These are phyloP conservation scores for Hydraecia micacea DNA, from an alignment of 2,888 invertebrate genomes.

Conservation along the genomic window DNA sequence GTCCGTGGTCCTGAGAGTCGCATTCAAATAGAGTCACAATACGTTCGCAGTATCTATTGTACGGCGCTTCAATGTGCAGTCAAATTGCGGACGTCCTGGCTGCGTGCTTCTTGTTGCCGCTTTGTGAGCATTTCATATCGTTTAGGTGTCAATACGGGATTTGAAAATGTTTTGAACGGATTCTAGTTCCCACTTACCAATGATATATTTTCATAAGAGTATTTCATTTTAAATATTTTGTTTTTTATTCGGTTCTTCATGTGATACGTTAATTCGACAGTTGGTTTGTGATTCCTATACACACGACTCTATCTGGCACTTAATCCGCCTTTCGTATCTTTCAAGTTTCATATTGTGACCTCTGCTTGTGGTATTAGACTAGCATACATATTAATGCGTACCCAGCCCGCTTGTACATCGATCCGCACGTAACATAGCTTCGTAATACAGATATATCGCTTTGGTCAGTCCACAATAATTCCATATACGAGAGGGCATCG, in stretches of 20 bases:
- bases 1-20: constrained; percentile 43
- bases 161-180: constrained; percentile 32
- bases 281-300: not conserved
- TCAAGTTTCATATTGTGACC: not conserved
- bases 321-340: not conserved
- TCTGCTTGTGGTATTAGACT: not conserved
- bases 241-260: not conserved
- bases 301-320: not conserved
- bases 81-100: constrained; percentile 55
- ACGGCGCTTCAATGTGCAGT: constrained; percentile 37
- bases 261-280: not conserved
- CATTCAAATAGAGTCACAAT: constrained; percentile 60
- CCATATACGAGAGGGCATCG: constrained; percentile 46
- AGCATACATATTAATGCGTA: not conserved
- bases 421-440: not conserved
- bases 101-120: constrained; percentile 36
- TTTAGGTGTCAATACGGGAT: constrained; percentile 33
- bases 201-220: not conserved
- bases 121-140: constrained; percentile 60
- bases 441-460: constrained; percentile 26
- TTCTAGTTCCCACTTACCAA: not conserved
- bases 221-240: constrained; percentile 1
- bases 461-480: constrained; percentile 46
- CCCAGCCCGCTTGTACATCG: not conserved
- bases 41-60: constrained; percentile 51